Evolutionary conservation across 1,140 invertebrate species (phyloP), one percentile per base, ranked within the genome.

Genomic region (Cecropterus lyciades): DNA sequence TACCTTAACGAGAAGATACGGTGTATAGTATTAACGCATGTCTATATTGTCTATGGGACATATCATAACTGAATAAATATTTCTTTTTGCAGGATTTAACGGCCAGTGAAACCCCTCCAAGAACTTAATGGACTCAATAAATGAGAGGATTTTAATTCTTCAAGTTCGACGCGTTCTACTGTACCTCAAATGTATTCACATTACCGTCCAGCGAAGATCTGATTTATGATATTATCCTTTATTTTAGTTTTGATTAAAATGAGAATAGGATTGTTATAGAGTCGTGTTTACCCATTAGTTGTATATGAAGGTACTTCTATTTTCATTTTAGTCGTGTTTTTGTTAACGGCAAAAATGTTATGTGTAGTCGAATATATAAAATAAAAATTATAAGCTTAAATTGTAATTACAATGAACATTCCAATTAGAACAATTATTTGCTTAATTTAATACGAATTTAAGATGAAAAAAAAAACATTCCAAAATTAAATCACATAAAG

Each of bases 251-350:
- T 53, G 87, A 90, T 84, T 90, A 74, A 90, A 90, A 90, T 90
- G 87, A 86, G 75, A 90, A 90, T 90, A 90, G 87, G 87, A 88
- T 79, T 78, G 15, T 64, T 78, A 78, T 73, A 68, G 55, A 16
- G 16, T 15, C 55, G 27, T 60, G 59, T 65, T 56, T 64, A 62
- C 66, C 60, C 63, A 65, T 70, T 73, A 68, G 64, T 65, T 73
- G 71, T 66, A 72, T 65, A 57, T 67, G 53, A 69, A 52, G 42
- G 56, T 68, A 75, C 78, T 90, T 90, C 87, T 90, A 90, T 89
- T 90, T 89, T 89, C 87, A 90, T 90, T 90, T 89, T 85, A 88
- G 81, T 89, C 87, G 73, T 48, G 33, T 57, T 57, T 57, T 69
- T 67, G 49, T 55, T 43, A 65, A 66, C 11, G 15, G 55, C 55